These are phyloP conservation scores for Erebia ligea DNA, from an alignment of 2,888 invertebrate genomes.

Conservation along the genomic window DNA sequence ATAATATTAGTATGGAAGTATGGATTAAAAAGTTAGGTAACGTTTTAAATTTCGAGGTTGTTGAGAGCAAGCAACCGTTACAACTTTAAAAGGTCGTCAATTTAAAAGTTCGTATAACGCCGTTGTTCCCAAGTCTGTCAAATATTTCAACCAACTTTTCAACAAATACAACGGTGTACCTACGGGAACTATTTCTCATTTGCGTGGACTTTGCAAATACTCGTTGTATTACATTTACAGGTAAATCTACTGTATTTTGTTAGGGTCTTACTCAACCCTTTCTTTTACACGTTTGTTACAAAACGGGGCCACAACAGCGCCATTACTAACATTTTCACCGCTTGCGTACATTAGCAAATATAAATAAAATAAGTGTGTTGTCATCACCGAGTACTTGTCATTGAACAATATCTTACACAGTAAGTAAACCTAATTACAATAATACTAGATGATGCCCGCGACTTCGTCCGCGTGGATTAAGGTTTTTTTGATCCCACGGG, in stretches of 20 bases:
- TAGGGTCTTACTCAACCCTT: background rate
- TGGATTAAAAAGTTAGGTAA: background rate
- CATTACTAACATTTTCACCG: background rate
- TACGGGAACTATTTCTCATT: slow-evolving; percentile 44
- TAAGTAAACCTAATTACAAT: no score
- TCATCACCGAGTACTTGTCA: no score
- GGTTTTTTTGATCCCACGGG: no score
- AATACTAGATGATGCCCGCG: no score
- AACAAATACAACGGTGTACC: slow-evolving; percentile 46
- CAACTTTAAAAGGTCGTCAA: background rate
- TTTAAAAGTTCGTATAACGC: slow-evolving; percentile 17
- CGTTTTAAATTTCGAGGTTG: background rate
- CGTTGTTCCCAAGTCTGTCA: slow-evolving; percentile 50
- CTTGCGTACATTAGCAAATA: background rate
- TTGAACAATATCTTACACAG: no score
- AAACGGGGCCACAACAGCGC: background rate
- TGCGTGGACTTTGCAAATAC: slow-evolving; percentile 41
- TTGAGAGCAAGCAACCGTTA: background rate
- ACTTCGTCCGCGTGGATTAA: no score
- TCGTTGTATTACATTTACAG: slow-evolving; percentile 19
- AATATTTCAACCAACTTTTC: slow-evolving; percentile 52
- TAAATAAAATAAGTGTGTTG: no score
- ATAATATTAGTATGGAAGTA: no score
- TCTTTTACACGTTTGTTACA: background rate
- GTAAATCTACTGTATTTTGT: background rate